Conservation (phyloP, 2,113 vertebrate genomes). For the Megaptera novaeangliae region DNA sequence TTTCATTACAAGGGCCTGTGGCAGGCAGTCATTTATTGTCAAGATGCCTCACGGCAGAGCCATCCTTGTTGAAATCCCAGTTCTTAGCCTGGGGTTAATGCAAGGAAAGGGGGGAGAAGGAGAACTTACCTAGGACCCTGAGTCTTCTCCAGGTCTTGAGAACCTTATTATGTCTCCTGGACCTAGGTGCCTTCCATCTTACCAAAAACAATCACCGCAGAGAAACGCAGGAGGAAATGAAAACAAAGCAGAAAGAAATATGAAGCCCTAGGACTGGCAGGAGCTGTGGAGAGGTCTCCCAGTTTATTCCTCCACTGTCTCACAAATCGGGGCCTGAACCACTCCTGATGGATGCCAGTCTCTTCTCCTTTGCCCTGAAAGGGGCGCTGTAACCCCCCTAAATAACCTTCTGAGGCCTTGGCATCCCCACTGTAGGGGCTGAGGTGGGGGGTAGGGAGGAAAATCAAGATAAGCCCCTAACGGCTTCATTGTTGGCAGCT, state of each 20-base stretch:
- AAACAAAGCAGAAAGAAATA: background rate
- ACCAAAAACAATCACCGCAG: background rate
- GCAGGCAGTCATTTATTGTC: background rate
- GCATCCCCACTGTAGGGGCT: background rate
- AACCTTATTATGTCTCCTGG: background rate
- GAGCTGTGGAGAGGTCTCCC: fast-evolving
- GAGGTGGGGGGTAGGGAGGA: background rate
- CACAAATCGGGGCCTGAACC: background rate
- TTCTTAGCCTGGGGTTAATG: background rate
- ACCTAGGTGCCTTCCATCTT: background rate
- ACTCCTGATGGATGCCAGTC: background rate
- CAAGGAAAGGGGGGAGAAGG: background rate
- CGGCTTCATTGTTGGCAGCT: background rate
- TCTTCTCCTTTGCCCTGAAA: background rate
- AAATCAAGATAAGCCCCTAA: background rate
- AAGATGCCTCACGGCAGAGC: background rate
- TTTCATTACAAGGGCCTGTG: background rate
- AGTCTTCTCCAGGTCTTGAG: background rate
- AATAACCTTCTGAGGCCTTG: background rate
- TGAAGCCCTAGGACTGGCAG: background rate
- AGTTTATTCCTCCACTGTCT: background rate
- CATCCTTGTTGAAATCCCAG: background rate
- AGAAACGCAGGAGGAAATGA: background rate
- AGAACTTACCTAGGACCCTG: background rate
- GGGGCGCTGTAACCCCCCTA: background rate